Base-by-base conservation (phyloP, 2,113 vertebrate species). In the Morone saxatilis region DNA sequence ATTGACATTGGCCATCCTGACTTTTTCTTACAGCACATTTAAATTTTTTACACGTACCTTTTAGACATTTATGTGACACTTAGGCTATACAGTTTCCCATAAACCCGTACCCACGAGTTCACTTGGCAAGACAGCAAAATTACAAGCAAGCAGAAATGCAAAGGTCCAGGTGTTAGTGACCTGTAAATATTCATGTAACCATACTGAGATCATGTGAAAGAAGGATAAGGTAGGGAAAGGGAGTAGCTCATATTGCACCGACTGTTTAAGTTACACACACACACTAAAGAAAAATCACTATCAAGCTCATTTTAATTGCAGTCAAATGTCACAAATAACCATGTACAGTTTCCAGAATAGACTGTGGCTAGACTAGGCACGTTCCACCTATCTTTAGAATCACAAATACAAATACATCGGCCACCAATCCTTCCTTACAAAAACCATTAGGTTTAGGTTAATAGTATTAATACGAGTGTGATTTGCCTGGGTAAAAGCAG, bases 1-100 rank as follows among this genome's bases (percentile, higher is more conserved):
- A 84, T 22, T 65, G 62, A 75, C 47, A 69, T 38, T 73, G 14
- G n/a, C 48, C 60, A 38, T 7, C 71, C 20, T 6, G 60, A 63
- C 53, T 31, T 31, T 31, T 31, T 31, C 31, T 31, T 31, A 31
- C 31, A 31, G 31, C 31, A 31, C 31, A 31, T 2, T 31, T 31
- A 1, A 31, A 31, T 31, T 50, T 43, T 17, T 78, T 17, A 40
- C 10, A 47, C 1, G 40, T 14, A 40, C 36, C 48, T 31, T 78
- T 20, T 7, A 6, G 12, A 56, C 20, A 45, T 75, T 60, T 12
- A 36, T 12, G 10, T 38, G 14, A 48, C 12, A 63, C 38, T 25
- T 43, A 4, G 20, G 9, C 13, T 66, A 60, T 31, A 43, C 41
- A 25, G 14, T 31, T 31, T 31, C 31, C 31, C 31, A 31, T 31